A percentile compares a stretch with the other conserved stretches of the same genome.
Evolutionary conservation across 2,888 invertebrate genomes (phyloP).

Genomic region (Ormyrus pomaceus): DNA sequence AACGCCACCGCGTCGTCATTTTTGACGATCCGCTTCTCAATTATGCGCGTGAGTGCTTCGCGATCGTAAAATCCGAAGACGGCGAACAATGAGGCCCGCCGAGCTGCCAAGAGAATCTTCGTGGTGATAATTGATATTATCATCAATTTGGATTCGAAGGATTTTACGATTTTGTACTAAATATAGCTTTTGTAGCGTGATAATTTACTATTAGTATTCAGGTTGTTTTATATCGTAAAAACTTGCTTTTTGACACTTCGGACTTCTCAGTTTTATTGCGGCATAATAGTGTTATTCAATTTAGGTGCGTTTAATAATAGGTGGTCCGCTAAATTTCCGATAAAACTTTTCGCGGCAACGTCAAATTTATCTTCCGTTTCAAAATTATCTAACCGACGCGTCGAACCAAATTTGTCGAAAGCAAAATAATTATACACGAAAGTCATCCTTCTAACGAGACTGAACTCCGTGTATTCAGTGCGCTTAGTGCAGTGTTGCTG

Average conservation of each 20-base stretch:
- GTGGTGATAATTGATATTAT: slow-evolving; percentile 57
- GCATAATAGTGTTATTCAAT: too few species aligned
- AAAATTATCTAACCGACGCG: too few species aligned
- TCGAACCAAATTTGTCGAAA: too few species aligned
- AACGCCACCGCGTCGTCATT: slow-evolving; percentile 26
- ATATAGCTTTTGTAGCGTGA: slow-evolving; percentile 33
- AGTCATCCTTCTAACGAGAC: too few species aligned
- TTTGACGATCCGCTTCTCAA: slow-evolving; percentile 38
- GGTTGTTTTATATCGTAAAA: slow-evolving; percentile 12
- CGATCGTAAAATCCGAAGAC: slow-evolving; percentile 35
- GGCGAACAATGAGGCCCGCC: slow-evolving; percentile 29
- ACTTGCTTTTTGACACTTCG: background rate
- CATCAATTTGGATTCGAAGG: slow-evolving; percentile 45
- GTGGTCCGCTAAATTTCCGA: too few species aligned
- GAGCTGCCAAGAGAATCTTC: background rate
- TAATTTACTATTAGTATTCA: slow-evolving; percentile 51
- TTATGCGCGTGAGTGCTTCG: slow-evolving; percentile 36
- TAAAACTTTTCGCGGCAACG: too few species aligned
- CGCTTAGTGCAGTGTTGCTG: slow-evolving; percentile 7
- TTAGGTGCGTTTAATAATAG: too few species aligned
- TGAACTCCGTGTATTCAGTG: background rate
- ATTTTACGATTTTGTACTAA: slow-evolving; percentile 37
- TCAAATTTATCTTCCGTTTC: too few species aligned
- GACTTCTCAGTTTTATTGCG: too few species aligned
- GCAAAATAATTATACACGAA: too few species aligned